Conservation (phyloP, 1,140 invertebrate genomes). For the Zaprionus lachaisei region DNA sequence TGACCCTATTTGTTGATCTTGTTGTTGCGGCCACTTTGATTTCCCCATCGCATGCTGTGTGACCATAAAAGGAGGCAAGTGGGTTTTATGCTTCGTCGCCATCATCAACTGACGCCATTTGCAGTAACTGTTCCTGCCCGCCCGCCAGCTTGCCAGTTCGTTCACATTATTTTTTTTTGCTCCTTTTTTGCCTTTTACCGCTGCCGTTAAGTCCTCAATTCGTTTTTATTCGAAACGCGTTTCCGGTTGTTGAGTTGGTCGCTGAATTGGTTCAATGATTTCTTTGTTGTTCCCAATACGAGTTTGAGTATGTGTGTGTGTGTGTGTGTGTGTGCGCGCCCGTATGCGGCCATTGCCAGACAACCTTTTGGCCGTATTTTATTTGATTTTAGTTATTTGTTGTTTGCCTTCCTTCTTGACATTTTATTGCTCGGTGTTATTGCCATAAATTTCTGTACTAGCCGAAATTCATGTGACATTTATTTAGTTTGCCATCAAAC, state of each 20-base stretch:
- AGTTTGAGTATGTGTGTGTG: conserved; percentile 5
- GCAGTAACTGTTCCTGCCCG: conserved; percentile 41
- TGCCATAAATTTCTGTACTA: conserved; percentile 46
- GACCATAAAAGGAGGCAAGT: conserved; percentile 70
- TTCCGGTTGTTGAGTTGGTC: conserved; percentile 83
- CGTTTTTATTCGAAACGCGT: conserved; percentile 82
- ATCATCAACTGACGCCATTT: conserved; percentile 77
- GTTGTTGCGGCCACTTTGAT: conserved; percentile 56
- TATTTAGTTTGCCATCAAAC: conserved; percentile 61
- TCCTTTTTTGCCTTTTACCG: conserved; percentile 53
- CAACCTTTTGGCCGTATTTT: conserved; percentile 36
- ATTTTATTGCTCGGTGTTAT: conserved; percentile 52
- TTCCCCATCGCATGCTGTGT: conserved; percentile 61
- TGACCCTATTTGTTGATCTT: conserved; percentile 34
- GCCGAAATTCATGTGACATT: conserved; percentile 72
- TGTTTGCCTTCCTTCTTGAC: conserved; percentile 53
- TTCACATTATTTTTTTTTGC: neutral
- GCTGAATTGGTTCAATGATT: conserved; percentile 83
- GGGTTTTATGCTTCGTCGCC: conserved; percentile 79
- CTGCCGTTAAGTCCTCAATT: conserved; percentile 80
- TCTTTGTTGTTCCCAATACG: conserved; percentile 64
- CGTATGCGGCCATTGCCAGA: conserved; percentile 2
- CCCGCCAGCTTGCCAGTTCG: neutral
- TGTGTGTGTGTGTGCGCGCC: conserved; percentile 21
- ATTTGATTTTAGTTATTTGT: conserved; percentile 51